Conservation (phyloP, 2,113 vertebrate species). For the Eublepharis macularius region DNA sequence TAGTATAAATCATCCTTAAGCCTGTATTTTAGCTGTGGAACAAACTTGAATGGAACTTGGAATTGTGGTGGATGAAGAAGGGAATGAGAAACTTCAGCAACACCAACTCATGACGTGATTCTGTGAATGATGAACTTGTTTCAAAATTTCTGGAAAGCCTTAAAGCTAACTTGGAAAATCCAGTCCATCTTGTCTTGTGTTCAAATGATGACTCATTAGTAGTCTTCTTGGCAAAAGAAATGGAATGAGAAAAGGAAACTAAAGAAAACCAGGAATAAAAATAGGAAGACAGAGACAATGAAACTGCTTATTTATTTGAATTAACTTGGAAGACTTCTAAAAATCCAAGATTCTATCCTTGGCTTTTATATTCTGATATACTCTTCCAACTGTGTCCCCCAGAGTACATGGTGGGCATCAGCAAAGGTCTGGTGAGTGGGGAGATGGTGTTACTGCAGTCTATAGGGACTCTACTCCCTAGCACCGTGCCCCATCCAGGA, state of each 20-base stretch:
- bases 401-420: too few species aligned
- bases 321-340: conserved; percentile 40
- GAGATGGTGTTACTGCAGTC: too few species aligned
- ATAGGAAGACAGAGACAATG: conserved; percentile 10
- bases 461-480: too few species aligned
- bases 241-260: neutral
- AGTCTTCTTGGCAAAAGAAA: conserved; percentile 22
- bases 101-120: conserved; percentile 89
- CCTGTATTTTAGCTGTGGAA: conserved; percentile 92
- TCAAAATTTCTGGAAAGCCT: conserved; percentile 90
- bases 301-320: conserved; percentile 64
- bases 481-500: too few species aligned
- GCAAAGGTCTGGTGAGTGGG: too few species aligned
- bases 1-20: conserved; percentile 94
- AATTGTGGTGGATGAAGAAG: conserved; percentile 77
- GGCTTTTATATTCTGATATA: conserved; percentile 35
- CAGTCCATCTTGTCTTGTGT: conserved; percentile 76
- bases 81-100: conserved; percentile 72
- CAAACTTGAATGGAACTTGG: conserved; percentile 81
- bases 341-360: conserved; percentile 25
- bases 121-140: conserved; percentile 90
- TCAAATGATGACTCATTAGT: conserved; percentile 23
- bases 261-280: neutral
- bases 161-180: conserved; percentile 89
- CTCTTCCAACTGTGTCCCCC: too few species aligned